Conservation (phyloP, 2,888 invertebrate species). For the Drosophila kanekoi region DNA sequence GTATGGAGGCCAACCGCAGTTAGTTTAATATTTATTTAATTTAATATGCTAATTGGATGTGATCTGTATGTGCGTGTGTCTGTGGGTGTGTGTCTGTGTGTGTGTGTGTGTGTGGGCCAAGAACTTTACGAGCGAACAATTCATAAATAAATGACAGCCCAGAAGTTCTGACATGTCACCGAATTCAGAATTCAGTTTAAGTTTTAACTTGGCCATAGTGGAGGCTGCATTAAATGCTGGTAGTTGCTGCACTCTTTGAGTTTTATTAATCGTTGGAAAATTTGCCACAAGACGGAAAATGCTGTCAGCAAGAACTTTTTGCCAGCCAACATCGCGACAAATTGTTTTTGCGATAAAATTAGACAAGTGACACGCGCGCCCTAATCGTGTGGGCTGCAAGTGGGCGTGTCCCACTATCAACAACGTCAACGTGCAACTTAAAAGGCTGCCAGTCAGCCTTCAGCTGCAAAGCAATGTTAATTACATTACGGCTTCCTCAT, state of each 20-base stretch:
- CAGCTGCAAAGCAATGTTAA: constrained; percentile 58
- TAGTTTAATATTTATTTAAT: constrained; percentile 84
- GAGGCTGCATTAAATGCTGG: constrained; percentile 23
- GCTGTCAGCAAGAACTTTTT: constrained; percentile 66
- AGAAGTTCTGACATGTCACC: constrained; percentile 75
- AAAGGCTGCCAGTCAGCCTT: constrained; percentile 56
- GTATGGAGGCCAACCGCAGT: constrained; percentile 58
- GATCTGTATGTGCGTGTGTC: constrained; percentile 57
- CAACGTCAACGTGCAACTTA: constrained; percentile 33
- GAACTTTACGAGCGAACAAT: constrained; percentile 75
- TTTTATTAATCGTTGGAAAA: constrained; percentile 79
- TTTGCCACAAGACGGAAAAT: constrained; percentile 67
- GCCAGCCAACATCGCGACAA: constrained; percentile 67
- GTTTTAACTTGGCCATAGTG: constrained; percentile 48
- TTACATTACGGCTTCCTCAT: constrained; percentile 49
- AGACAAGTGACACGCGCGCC: constrained; percentile 73
- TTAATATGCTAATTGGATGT: constrained; percentile 84
- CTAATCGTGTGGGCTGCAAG: constrained; percentile 61
- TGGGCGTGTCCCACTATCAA: constrained; percentile 31
- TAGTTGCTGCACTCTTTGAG: constrained; percentile 44
- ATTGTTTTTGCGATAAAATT: constrained; percentile 80
- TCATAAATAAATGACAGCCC: constrained; percentile 78
- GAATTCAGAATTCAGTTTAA: constrained; percentile 70
- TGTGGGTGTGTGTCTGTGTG: constrained; percentile 42
- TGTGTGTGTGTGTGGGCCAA: constrained; percentile 48